Evolutionary conservation across 2,888 invertebrate genomes (phyloP).

Genomic region (Xestia c-nigrum): DNA sequence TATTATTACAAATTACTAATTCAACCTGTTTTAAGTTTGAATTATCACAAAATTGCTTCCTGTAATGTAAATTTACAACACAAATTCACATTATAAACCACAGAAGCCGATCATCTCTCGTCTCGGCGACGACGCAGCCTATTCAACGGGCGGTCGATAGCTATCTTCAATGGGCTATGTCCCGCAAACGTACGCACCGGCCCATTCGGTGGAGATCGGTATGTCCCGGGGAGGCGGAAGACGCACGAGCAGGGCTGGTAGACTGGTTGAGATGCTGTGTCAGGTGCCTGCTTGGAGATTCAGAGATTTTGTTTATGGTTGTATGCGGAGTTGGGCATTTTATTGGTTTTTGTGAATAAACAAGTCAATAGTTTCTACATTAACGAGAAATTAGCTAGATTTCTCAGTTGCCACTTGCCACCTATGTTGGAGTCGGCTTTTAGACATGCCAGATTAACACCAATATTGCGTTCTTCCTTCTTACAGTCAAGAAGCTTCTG

Average conservation of each 20-base stretch:
- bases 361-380: background rate
- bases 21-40: background rate
- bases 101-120: conserved; percentile 46
- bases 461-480: background rate
- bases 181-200: conserved; percentile 75
- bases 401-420: background rate
- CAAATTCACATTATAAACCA: conserved; percentile 1
- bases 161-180: conserved; percentile 83
- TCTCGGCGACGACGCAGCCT: conserved; percentile 65
- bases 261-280: conserved; percentile 14
- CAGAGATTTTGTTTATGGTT: background rate
- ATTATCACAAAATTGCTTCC: background rate
- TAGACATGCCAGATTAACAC: background rate
- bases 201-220: conserved; percentile 81
- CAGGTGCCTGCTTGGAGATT: conserved; percentile 28
- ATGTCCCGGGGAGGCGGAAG: conserved; percentile 73
- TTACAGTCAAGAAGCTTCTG: too few species aligned
- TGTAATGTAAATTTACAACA: background rate
- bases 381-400: background rate
- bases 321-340: background rate
- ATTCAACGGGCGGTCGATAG: conserved; percentile 78
- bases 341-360: background rate
- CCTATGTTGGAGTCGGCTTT: background rate
- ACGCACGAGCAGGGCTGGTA: conserved; percentile 58
- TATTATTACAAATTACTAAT: too few species aligned